These are phyloP conservation scores for Sympetrum striolatum DNA, from an alignment of 2,888 invertebrate genomes.

Conservation along the genomic window DNA sequence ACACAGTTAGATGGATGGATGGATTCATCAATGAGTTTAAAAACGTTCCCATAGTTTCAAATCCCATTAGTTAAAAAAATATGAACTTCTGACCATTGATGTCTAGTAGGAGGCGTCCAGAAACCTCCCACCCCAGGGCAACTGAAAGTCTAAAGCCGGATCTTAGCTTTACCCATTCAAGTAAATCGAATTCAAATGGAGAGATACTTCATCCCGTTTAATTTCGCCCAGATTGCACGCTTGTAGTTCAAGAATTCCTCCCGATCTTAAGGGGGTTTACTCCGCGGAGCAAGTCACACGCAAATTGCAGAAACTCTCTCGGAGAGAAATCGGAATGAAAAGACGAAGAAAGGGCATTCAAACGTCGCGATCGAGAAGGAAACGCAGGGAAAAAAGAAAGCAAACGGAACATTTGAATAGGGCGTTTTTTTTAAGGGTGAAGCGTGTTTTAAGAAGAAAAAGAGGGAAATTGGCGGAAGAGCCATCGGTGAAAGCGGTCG, in stretches of 20 bases:
- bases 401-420: neutral
- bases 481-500: neutral
- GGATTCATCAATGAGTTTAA: too few relatives aligned
- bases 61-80: too few relatives aligned
- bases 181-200: too few relatives aligned
- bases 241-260: neutral
- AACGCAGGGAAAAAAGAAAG: neutral
- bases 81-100: too few relatives aligned
- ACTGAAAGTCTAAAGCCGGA: too few relatives aligned
- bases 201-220: too few relatives aligned
- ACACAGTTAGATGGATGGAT: too few relatives aligned
- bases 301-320: neutral
- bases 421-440: neutral
- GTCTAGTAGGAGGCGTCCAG: too few relatives aligned
- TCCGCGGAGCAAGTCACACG: slow-evolving; percentile 4
- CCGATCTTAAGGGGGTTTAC: neutral
- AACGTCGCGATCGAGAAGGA: neutral
- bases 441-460: neutral
- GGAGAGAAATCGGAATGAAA: neutral
- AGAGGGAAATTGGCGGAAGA: slow-evolving; percentile 32
- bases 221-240: neutral
- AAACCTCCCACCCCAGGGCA: too few relatives aligned
- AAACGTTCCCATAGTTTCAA: too few relatives aligned
- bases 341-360: too few relatives aligned
- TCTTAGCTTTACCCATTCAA: too few relatives aligned